Conservation (phyloP, 2,113 vertebrate genomes). For the Phaetusa simplex region DNA sequence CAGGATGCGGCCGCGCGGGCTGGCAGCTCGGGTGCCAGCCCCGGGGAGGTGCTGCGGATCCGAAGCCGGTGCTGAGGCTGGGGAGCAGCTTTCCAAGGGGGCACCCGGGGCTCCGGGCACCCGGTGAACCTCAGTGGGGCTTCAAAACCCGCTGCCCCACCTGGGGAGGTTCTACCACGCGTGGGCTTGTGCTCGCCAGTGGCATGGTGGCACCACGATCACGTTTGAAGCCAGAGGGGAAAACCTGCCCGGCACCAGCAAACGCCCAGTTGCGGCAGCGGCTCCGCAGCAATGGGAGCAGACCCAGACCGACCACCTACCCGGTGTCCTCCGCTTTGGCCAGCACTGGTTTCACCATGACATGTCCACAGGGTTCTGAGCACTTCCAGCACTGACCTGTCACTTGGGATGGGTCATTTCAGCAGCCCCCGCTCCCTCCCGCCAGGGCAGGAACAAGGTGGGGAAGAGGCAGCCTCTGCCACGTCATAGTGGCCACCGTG, state of each 20-base stretch:
- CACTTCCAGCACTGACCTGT: not conserved
- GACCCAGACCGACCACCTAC: rapidly evolving
- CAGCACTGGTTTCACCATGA: not conserved
- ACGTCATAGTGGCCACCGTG: rapidly evolving
- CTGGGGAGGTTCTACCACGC: not conserved
- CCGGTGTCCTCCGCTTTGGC: rapidly evolving
- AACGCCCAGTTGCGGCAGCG: rapidly evolving
- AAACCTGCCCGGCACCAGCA: not conserved
- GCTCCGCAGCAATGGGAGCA: not conserved
- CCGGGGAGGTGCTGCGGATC: not conserved
- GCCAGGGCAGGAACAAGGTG: rapidly evolving
- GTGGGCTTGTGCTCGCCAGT: rapidly evolving
- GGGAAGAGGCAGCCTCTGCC: not conserved
- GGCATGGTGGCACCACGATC: not conserved
- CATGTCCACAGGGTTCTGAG: not conserved
- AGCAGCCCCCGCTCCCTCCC: not conserved
- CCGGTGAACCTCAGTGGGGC: not conserved
- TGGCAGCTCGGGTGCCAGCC: not conserved
- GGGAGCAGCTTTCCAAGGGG: not conserved
- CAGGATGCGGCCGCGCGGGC: not conserved
- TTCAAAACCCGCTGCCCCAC: not conserved
- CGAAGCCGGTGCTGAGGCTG: not conserved
- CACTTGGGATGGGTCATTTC: not conserved
- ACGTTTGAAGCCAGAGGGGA: not conserved
- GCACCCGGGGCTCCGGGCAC: not conserved